phyloP scores from a whole-genome alignment of 2,113 vertebrate genomes.

The Sinosuthora webbiana region DNA sequence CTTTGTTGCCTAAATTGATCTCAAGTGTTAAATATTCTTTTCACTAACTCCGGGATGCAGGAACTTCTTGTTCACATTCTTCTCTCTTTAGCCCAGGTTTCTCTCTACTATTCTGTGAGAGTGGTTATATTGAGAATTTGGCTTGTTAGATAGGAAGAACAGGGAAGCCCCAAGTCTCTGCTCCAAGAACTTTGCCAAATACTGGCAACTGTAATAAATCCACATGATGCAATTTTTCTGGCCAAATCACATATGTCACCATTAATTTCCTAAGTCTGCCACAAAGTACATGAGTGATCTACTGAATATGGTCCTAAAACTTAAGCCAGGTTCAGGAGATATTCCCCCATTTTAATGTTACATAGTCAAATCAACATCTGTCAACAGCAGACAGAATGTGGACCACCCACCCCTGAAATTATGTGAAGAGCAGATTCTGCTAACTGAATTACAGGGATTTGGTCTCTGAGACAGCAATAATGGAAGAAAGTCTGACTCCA shows the following conservation, averaged over 20 bases:
- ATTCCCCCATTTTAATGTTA: background rate
- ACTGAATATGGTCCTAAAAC: background rate
- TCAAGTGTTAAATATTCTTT: background rate
- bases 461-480: background rate
- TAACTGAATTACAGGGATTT: background rate
- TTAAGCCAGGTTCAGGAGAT: background rate
- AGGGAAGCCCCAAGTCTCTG: background rate
- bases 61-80: background rate
- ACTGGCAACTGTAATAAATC: background rate
- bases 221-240: background rate
- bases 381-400: background rate
- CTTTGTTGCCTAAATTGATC: background rate
- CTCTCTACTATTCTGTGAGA: background rate
- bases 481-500: background rate
- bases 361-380: background rate
- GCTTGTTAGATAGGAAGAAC: background rate
- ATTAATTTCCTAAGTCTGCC: background rate
- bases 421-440: background rate
- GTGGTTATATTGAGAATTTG: background rate
- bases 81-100: background rate
- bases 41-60: background rate
- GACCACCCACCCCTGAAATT: background rate
- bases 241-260: fast-evolving
- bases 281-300: background rate
- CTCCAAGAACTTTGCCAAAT: background rate